A percentile compares a stretch with the other conserved stretches of the same genome.
phyloP scores from a whole-genome alignment of 2,888 invertebrate genomes.

The Leucoma salicis region DNA sequence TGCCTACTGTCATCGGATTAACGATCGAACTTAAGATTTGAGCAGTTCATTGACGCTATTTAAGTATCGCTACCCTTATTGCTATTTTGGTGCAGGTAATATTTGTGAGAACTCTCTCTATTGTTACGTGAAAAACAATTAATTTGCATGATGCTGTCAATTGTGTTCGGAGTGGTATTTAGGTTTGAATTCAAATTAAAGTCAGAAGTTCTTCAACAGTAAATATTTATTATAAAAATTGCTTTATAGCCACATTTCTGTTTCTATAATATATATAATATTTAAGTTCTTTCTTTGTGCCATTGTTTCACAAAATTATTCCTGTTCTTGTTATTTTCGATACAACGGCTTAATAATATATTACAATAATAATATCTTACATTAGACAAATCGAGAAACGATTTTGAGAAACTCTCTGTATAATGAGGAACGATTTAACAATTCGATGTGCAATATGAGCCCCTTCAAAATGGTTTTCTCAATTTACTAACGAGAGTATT shows the following conservation, averaged over 20 bases:
- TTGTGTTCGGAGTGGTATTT: not conserved
- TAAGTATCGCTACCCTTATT: too few species aligned
- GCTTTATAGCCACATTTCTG: constrained; percentile 82
- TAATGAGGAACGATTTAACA: constrained; percentile 72
- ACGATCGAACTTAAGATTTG: too few species aligned
- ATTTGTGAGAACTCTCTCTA: too few species aligned
- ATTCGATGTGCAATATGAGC: constrained; percentile 76
- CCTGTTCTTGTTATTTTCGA: constrained; percentile 81
- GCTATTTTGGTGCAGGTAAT: too few species aligned
- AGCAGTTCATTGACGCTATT: too few species aligned
- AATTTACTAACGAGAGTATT: constrained; percentile 73
- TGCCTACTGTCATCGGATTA: too few species aligned
- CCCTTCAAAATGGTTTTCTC: constrained; percentile 63
- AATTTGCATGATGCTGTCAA: too few species aligned
- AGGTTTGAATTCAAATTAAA: constrained; percentile 51
- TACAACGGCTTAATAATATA: constrained; percentile 81
- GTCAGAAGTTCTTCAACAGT: constrained; percentile 75
- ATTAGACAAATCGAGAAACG: constrained; percentile 72
- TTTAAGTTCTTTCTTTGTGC: constrained; percentile 82
- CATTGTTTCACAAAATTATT: constrained; percentile 82
- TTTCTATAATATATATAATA: constrained; percentile 82
- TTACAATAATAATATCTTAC: constrained; percentile 75
- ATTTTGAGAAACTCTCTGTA: constrained; percentile 65
- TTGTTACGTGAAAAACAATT: too few species aligned
- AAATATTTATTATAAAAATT: constrained; percentile 83